These are phyloP conservation scores for Pachyseris speciosa DNA, from an alignment of 64 coral and sea anemone genomes.

Conservation along the genomic window DNA sequence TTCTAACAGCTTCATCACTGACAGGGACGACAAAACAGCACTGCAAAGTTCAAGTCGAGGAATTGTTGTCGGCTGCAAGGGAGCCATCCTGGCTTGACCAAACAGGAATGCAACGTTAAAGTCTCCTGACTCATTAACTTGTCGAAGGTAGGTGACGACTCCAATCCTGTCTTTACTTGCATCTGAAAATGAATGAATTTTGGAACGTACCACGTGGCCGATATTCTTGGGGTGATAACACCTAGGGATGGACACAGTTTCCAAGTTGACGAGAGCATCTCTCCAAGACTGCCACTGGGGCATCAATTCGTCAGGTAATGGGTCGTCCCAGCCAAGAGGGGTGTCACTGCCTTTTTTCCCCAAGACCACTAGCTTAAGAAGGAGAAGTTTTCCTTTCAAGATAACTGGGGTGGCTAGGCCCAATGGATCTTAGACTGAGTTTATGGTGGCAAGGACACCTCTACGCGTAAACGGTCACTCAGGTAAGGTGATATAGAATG, in stretches of 20 bases:
- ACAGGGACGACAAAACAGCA: conserved; percentile 12
- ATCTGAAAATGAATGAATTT: conserved; percentile 51
- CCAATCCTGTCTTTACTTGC: conserved; percentile 50
- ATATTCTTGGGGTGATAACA: conserved; percentile 37
- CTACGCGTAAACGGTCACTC: conserved; percentile 9
- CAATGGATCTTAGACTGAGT: neutral
- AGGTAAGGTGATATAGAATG: neutral
- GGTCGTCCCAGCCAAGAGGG: conserved; percentile 9
- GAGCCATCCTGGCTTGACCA: conserved; percentile 27
- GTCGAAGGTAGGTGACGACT: conserved; percentile 24
- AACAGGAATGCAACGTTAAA: neutral
- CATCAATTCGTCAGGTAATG: neutral
- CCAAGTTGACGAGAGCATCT: neutral
- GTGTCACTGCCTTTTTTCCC: neutral
- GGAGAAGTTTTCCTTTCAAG: neutral
- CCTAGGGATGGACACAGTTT: conserved; percentile 2
- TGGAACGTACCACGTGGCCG: neutral
- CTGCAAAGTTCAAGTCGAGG: neutral
- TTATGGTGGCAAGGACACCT: neutral
- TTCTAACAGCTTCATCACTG: neutral
- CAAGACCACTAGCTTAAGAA: neutral
- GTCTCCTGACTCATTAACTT: neutral
- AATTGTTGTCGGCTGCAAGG: conserved; percentile 9
- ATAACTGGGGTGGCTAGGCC: neutral
- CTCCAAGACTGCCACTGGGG: conserved; percentile 30